Base-by-base conservation (phyloP, 2,797 vertebrate species). In the Aeoliscus strigatus region DNA sequence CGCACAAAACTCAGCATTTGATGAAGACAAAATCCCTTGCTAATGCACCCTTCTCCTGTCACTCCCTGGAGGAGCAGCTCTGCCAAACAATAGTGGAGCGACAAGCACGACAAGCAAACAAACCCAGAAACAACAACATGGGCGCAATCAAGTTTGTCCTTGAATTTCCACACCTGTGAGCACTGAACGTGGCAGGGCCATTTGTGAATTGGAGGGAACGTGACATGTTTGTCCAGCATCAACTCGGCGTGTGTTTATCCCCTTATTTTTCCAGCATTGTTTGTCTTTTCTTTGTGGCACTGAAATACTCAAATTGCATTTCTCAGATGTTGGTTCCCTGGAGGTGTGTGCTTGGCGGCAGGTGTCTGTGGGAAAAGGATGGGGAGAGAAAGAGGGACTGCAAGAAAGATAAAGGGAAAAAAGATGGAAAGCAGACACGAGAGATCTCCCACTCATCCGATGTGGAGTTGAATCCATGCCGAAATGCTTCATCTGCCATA, bases 281-380 rank as follows among this genome's bases (percentile, higher is more conserved):
- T 88, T 88, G 82, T 80, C 81, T 83, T 85, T 57, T 80, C 80
- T 84, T 83, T 83, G 85, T 81, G 83, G 50, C 28, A 61, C 77
- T 45, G 62, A 84, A 85, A 86, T 57, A 66, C 82, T 86, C 84
- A 87, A 86, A 88, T 88, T 87, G 84, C 79, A 69, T 87, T 85
- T 84, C 81, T 83, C 83, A 83, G 82, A 83, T 81, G 83, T 79
- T 56, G 72, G 65, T 74, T 86, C 87, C 86, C 87, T 54, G 68
- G 82, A 86, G 87, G 87, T 83, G 80, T 31, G 58, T 30, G 73
- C 73, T 84, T 48, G 66, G 71, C 78, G 75, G 86, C 87, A 90
- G 88, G 86, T 87, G 87, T 88, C 86, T 85, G 75, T 30, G 51
- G 70, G 54, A 77, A 69, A 47, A 66, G 21, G 16, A 40, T 49